phyloP scores from a whole-genome alignment of 2,113 vertebrate genomes.

The Todiramphus chloris region DNA sequence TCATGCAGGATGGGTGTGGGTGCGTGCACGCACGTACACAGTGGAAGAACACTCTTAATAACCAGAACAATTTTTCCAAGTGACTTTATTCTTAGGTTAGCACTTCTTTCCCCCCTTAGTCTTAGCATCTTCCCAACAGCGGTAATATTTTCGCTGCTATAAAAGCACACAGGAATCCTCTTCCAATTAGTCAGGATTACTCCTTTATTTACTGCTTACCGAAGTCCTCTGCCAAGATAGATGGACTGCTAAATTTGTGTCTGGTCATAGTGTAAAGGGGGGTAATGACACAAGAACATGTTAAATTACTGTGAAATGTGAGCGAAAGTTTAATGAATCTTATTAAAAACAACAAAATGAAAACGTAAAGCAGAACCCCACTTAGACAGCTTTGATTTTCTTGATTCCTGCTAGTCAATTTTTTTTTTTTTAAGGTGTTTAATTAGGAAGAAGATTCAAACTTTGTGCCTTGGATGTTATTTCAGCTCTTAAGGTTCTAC shows the following conservation, averaged over 20 bases:
- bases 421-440: background rate
- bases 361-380: background rate
- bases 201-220: background rate
- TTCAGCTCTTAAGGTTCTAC: background rate
- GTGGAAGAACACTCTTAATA: background rate
- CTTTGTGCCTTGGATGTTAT: background rate
- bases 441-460: background rate
- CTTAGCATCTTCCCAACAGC: background rate
- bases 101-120: background rate
- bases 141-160: background rate
- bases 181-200: background rate
- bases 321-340: background rate
- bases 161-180: background rate
- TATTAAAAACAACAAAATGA: background rate
- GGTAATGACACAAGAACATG: too few species aligned
- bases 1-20: background rate
- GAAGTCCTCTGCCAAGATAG: background rate
- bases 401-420: background rate
- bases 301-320: background rate
- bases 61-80: background rate
- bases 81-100: background rate
- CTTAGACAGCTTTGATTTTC: background rate
- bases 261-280: too few species aligned
- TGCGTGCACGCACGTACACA: background rate
- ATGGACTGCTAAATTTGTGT: background rate